phyloP scores from a whole-genome alignment of 2,888 invertebrate genomes.

The Agrochola litura region DNA sequence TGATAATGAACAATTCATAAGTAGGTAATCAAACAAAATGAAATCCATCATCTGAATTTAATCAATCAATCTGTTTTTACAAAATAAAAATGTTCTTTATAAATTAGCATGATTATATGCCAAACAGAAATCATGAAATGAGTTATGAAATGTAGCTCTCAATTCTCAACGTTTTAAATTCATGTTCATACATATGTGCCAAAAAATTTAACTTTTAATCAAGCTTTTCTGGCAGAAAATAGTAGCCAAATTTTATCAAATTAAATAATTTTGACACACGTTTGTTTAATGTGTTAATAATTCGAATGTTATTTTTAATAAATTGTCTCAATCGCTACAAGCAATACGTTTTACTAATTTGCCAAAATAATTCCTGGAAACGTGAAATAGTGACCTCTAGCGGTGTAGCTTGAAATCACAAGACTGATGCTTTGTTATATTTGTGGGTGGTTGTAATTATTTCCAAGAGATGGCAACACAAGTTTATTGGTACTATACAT shows the following conservation, averaged over 20 bases:
- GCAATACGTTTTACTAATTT: not conserved
- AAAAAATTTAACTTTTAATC: not conserved
- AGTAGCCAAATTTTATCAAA: not conserved
- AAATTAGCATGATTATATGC: not conserved
- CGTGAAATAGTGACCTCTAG: conserved; percentile 26
- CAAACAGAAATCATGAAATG: not conserved
- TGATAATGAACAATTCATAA: not conserved
- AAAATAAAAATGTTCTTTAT: not conserved
- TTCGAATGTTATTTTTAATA: not conserved
- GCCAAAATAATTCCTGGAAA: not conserved
- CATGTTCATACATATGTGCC: not conserved
- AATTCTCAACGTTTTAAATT: not conserved
- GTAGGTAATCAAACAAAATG: not conserved
- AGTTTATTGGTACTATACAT: no score
- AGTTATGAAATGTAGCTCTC: not conserved
- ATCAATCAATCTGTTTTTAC: not conserved
- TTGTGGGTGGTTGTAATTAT: not conserved
- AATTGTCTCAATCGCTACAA: not conserved
- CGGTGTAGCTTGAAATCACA: not conserved
- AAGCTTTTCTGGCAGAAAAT: not conserved
- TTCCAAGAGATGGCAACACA: conserved; percentile 43
- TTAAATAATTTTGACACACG: no score
- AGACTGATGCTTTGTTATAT: no score
- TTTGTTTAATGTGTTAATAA: not conserved
- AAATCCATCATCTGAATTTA: not conserved